Evolutionary conservation across 2,797 vertebrate species (phyloP), one percentile per base, ranked within the genome.

Genomic region (Thaleichthys pacificus): DNA sequence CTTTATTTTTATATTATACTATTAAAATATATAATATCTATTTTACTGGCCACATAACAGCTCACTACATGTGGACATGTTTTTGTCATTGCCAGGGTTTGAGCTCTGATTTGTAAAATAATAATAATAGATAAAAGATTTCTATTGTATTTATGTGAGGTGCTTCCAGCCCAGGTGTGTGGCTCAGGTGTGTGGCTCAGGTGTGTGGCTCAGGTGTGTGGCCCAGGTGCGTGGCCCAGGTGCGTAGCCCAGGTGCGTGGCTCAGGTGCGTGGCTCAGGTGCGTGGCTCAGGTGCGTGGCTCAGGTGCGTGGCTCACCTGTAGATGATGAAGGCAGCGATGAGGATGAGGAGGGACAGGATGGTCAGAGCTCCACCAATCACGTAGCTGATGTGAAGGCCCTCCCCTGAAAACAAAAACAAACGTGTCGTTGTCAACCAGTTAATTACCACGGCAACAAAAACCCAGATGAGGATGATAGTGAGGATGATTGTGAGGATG

Each of bases 381-480:
- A 97, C 92, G 3, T 98, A 99, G 86, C 96, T 96, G 89, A 97
- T 91, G 0, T 97, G 96, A 72, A 98, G 94, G 61, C 97, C 95
- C 90, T 96, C 97, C 64, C 96, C 97, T 98, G 26, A 35, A 79
- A 76, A 26, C 72, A 22, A 76, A 2, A 24, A 1, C 6, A 80
- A 42, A 42, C 38, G 22, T 38, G 61, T 2, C 5, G 30, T 21
- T 35, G 54, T 22, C 11, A 35, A 57, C 19, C 30, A 58, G 30
- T 49, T 17, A 32, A 57, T 66, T 19, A 35, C 17, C 19, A 64
- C 14, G 32, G 35, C 21, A 21, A 35, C 9, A 66, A 66, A 22
- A 8, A 66, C 22, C n/a, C 38, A 42, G 14, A 24, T 65, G 12
- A 28, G 8, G 63, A 22, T 64, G 62, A 38, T 38, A 3, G 35